Evolutionary conservation across 2,888 invertebrate genomes (phyloP).

Genomic region (Epirrhoe tristata): DNA sequence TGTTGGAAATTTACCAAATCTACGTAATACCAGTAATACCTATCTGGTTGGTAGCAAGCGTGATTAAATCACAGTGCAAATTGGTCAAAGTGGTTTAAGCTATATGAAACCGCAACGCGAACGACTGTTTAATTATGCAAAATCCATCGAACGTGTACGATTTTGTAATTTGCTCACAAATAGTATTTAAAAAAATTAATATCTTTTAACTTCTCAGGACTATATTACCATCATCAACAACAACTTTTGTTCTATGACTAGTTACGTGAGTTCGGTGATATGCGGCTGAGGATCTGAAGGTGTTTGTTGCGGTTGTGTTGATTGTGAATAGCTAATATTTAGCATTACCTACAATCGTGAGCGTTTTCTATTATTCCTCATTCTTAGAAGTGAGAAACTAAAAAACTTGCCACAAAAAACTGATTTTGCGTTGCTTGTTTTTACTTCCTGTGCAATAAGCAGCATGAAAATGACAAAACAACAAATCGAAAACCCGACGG

Average conservation of each 20-base stretch:
- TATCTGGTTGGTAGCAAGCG: constrained; percentile 45
- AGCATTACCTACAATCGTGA: too few relatives aligned
- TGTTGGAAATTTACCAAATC: constrained; percentile 7
- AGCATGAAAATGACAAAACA: neutral
- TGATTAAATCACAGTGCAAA: constrained; percentile 70
- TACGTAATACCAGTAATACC: constrained; percentile 7
- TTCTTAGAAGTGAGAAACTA: too few relatives aligned
- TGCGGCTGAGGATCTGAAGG: too few relatives aligned
- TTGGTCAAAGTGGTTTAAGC: constrained; percentile 59
- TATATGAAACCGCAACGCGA: constrained; percentile 47
- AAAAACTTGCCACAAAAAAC: too few relatives aligned
- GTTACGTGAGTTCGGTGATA: too few relatives aligned
- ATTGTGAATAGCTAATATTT: too few relatives aligned
- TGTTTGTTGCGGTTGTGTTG: too few relatives aligned
- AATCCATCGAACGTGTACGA: constrained; percentile 40
- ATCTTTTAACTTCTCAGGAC: too few relatives aligned
- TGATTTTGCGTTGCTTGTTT: too few relatives aligned
- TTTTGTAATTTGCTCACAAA: constrained; percentile 22
- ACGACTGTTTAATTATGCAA: constrained; percentile 58
- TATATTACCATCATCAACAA: too few relatives aligned
- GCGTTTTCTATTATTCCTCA: neutral
- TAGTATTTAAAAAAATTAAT: neutral
- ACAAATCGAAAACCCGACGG: neutral
- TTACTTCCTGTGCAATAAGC: too few relatives aligned
- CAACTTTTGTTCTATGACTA: too few relatives aligned